Evolutionary conservation across 1,140 invertebrate species (phyloP).

Genomic region (Drosophila mojavensis): DNA sequence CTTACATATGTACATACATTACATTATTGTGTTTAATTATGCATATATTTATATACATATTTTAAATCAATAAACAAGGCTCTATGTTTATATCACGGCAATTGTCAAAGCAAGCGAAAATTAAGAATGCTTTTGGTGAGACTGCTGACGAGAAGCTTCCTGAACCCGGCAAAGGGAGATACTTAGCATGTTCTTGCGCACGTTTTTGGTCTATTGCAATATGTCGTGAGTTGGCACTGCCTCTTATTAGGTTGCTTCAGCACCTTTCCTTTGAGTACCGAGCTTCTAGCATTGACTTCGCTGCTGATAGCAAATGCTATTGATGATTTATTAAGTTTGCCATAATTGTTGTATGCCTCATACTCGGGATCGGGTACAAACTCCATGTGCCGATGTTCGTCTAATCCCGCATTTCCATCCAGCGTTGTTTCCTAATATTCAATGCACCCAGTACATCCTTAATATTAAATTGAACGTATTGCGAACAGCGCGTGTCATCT

Average conservation of each 20-base stretch:
- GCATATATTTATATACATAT: too few species aligned
- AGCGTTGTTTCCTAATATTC: constrained; percentile 73
- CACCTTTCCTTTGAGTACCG: constrained; percentile 54
- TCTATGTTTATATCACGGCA: too few species aligned
- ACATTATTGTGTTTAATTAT: too few species aligned
- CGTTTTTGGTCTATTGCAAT: constrained; percentile 25
- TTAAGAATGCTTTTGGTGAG: too few species aligned
- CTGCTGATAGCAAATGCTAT: constrained; percentile 36
- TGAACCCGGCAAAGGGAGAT: too few species aligned
- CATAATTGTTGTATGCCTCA: constrained; percentile 48
- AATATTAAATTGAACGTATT: constrained; percentile 86
- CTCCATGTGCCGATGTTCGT: constrained; percentile 69
- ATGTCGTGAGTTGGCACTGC: constrained; percentile 11
- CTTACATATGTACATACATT: background rate
- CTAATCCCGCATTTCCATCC: constrained; percentile 75
- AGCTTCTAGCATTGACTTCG: constrained; percentile 37
- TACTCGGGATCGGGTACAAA: constrained; percentile 64
- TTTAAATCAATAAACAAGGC: too few species aligned
- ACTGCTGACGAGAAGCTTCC: too few species aligned
- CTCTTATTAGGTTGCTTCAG: constrained; percentile 68
- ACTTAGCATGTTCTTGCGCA: background rate
- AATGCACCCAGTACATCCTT: constrained; percentile 78
- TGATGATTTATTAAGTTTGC: constrained; percentile 25
- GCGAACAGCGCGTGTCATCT: constrained; percentile 82
- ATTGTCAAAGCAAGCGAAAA: too few species aligned